Evolutionary conservation across 2,113 vertebrate genomes (phyloP), one percentile per base, ranked within the genome.

Genomic region (Mus pahari): DNA sequence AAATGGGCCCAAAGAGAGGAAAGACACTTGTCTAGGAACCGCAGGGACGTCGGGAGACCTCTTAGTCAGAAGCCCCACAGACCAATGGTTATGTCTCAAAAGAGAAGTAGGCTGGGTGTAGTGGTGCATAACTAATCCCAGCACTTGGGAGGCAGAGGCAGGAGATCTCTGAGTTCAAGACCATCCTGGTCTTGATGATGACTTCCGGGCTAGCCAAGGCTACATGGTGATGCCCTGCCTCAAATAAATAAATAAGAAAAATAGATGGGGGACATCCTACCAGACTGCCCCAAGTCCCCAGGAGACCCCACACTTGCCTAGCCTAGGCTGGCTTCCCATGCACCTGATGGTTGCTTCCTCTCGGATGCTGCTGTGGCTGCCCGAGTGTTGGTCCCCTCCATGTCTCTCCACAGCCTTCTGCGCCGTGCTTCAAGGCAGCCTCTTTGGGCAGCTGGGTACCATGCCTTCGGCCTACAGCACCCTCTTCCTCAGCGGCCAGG

Each of bases 401-500:
- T 83, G 64, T 97, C 64, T 53, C 28, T 71, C 86, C 28, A 3
- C 97, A 99, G 99, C 99, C 0, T 99, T 99, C 0, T 98, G 98
- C 0, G 99, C 99, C 2, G 97, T 99, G 66, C 97, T 99, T 90
- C 99, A 99, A 97, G 99, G 99, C 84, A 99, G 99, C 93, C 98
- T 99, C 70, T 99, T 99, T 0, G 99, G 99, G 28, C 98, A 99
- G 95, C 98, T 99, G 95, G 99, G 99, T 4, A 98, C 98, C 93
- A 98, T 99, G 92, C 99, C 99, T 0, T 99, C 98, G 90, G 98
- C 95, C 94, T 99, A 99, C 98, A 99, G 98, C 97, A 97, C 98
- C 11, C 50, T 99, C 66, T 99, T 99, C 93, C 99, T 99, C 98
- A 99, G 99, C 0, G 99, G 99, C 86, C 99, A 99, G 95, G 99